Evolutionary conservation across 2,113 vertebrate genomes (phyloP).

Genomic region (Tachycineta bicolor): DNA sequence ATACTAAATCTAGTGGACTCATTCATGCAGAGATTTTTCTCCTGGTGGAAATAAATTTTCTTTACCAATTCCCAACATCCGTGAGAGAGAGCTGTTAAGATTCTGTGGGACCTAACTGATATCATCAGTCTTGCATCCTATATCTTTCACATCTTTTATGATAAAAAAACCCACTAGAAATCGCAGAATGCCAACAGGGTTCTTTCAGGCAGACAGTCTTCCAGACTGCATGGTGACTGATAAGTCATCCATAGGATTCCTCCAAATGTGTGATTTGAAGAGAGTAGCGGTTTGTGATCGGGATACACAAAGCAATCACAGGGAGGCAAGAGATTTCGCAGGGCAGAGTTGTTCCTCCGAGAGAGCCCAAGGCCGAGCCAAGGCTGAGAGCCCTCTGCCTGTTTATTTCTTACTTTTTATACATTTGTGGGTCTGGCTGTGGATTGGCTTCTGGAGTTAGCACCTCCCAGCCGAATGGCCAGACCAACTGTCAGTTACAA

Average conservation of each 20-base stretch:
- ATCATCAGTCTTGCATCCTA: not conserved
- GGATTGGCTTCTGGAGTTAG: no score
- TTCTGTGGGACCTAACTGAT: not conserved
- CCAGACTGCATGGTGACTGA: rapidly evolving
- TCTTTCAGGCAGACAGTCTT: not conserved
- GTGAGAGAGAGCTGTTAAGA: not conserved
- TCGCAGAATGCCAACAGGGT: not conserved
- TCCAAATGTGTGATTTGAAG: not conserved
- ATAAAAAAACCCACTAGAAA: not conserved
- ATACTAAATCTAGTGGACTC: not conserved
- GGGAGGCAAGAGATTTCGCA: no score
- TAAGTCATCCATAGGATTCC: not conserved
- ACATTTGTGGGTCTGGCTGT: no score
- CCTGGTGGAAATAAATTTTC: not conserved
- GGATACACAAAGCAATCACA: no score
- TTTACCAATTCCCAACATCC: not conserved
- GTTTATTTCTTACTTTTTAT: no score
- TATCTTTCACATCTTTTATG: not conserved
- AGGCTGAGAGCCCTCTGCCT: no score
- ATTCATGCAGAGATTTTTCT: not conserved
- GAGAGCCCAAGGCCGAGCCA: no score
- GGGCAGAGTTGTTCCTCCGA: no score
- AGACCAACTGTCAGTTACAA: no score
- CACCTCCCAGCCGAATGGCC: no score
- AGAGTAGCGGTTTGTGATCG: not conserved